Percentiles rank a stretch among this genome's conserved stretches.
Conservation (phyloP, 1,140 invertebrate species). For the Lysiphlebus fabarum region DNA sequence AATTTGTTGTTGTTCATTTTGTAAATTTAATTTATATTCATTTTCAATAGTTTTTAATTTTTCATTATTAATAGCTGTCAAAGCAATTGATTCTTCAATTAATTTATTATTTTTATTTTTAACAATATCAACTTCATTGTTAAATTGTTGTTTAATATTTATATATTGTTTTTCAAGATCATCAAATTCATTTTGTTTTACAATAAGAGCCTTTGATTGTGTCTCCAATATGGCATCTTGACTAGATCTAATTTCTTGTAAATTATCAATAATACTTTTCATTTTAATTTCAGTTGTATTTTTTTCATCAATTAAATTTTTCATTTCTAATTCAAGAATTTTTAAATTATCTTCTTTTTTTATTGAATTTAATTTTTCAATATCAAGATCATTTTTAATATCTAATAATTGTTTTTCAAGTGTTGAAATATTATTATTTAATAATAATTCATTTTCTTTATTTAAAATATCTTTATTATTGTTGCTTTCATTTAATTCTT, state of each 20-base stretch:
- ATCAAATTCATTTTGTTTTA: slow-evolving; percentile 30
- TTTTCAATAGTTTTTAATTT: not conserved
- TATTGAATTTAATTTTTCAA: not conserved
- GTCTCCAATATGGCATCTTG: slow-evolving; percentile 37
- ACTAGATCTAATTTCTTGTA: slow-evolving; percentile 36
- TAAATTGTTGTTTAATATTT: slow-evolving; percentile 21
- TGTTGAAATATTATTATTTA: too few relatives aligned
- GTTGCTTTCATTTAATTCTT: too few relatives aligned
- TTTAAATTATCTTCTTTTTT: too few relatives aligned
- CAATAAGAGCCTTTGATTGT: slow-evolving; percentile 36
- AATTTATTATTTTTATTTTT: slow-evolving; percentile 20
- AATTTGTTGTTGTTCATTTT: not conserved
- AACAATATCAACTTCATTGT: slow-evolving; percentile 15
- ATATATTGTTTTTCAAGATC: slow-evolving; percentile 26
- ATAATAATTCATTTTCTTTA: too few relatives aligned
- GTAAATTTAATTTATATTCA: not conserved
- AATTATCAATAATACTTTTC: slow-evolving; percentile 40
- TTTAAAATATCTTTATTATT: too few relatives aligned
- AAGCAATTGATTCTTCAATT: slow-evolving; percentile 25
- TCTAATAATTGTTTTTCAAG: too few relatives aligned
- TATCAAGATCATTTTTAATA: too few relatives aligned
- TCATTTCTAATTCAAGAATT: slow-evolving; percentile 32
- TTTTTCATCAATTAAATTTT: slow-evolving; percentile 34
- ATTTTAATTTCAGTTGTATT: slow-evolving; percentile 36
- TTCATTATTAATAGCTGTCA: slow-evolving; percentile 21